These are phyloP conservation scores for Ptychobarbus kaznakovi DNA, from an alignment of 2,797 vertebrate genomes.

Conservation along the genomic window DNA sequence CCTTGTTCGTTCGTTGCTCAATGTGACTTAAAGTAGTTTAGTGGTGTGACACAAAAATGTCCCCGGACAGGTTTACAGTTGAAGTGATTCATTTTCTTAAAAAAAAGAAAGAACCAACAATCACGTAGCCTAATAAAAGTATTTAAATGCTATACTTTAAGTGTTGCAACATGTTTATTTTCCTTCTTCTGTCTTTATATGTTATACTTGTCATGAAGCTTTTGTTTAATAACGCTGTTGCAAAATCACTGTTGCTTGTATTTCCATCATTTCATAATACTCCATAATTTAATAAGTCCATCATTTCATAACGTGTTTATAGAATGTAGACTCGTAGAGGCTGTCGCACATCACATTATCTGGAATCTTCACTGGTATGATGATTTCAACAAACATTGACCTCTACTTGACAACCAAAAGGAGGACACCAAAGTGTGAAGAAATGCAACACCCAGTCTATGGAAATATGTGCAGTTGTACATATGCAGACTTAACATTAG, in stretches of 20 bases:
- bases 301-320: neutral
- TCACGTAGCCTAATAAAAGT: neutral
- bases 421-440: neutral
- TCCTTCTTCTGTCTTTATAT: neutral
- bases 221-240: no score
- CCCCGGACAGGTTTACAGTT: neutral
- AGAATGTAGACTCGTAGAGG: neutral
- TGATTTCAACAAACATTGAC: neutral
- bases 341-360: neutral
- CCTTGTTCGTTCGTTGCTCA: slow-evolving; percentile 20
- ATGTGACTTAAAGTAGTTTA: neutral
- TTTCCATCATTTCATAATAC: neutral
- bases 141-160: neutral
- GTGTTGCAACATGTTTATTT: neutral
- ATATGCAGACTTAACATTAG: neutral
- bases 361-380: neutral
- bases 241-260: neutral
- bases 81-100: neutral
- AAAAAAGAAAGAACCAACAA: neutral
- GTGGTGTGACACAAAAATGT: neutral
- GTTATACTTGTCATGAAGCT: neutral
- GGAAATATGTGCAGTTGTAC: neutral
- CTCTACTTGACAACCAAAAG: neutral
- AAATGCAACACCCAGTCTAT: neutral
- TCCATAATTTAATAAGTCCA: neutral